Conservation (phyloP, 2,797 vertebrate genomes). For the Schizopygopsis pylzovi region DNA sequence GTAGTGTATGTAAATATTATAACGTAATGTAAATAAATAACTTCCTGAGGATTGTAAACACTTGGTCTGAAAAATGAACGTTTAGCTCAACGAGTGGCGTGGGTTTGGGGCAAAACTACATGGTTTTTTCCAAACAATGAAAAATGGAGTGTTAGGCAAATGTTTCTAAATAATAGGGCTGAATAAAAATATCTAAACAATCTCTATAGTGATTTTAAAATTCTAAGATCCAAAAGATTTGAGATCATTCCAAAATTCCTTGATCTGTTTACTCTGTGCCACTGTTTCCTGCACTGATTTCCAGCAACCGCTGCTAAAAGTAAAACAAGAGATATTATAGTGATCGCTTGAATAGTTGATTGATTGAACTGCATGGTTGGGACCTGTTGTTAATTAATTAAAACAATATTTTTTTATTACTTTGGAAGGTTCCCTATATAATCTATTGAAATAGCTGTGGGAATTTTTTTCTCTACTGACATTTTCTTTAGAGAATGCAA, state of each 20-base stretch:
- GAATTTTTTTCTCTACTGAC: background rate
- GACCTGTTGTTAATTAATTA: background rate
- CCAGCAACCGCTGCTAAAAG: background rate
- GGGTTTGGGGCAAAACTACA: background rate
- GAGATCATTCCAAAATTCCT: background rate
- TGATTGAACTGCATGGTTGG: background rate
- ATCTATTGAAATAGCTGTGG: background rate
- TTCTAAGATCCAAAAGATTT: background rate
- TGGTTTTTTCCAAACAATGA: background rate
- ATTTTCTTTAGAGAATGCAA: background rate
- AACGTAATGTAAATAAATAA: too few species aligned
- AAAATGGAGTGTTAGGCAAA: background rate
- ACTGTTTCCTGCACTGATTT: background rate
- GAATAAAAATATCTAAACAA: background rate
- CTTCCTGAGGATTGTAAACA: slow-evolving; percentile 22
- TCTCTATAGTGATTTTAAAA: background rate
- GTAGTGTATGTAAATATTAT: background rate
- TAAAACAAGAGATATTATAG: background rate
- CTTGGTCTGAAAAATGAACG: background rate
- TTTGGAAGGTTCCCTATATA: background rate
- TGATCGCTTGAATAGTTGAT: background rate
- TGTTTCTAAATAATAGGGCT: background rate
- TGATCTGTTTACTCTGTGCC: background rate
- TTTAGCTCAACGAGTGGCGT: background rate
- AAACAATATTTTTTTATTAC: background rate